Percentiles rank a stretch among this genome's conserved stretches.
Evolutionary conservation across 2,797 vertebrate genomes (phyloP).

Genomic region (Neosalanx taihuensis): DNA sequence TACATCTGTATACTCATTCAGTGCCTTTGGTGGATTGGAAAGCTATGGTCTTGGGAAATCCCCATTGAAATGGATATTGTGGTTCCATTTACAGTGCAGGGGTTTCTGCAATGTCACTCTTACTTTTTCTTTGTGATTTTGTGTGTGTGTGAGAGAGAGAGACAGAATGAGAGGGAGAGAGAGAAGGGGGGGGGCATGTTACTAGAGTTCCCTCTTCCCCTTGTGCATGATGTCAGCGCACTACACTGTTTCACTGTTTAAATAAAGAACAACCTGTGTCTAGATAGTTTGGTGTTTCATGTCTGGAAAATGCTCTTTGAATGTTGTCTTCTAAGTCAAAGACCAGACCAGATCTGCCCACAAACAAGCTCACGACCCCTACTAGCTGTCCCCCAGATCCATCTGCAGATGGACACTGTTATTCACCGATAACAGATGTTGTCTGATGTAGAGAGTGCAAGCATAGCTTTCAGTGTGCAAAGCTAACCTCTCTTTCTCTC

Average conservation of each 20-base stretch:
- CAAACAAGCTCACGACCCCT: background rate
- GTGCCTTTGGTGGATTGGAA: conserved; percentile 17
- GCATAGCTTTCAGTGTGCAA: background rate
- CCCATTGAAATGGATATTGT: conserved; percentile 14
- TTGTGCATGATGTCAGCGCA: too few species aligned
- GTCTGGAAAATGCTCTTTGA: background rate
- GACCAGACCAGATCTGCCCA: background rate
- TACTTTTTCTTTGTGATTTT: conserved; percentile 2
- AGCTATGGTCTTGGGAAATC: conserved; percentile 13
- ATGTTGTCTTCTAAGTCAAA: background rate
- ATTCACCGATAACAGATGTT: background rate
- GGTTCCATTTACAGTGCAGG: conserved; percentile 11
- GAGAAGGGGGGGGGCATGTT: too few species aligned
- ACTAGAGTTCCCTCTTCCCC: too few species aligned
- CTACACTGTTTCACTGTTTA: background rate
- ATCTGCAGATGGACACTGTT: background rate
- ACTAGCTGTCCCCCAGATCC: background rate
- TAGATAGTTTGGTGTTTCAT: background rate
- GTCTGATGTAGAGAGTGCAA: background rate
- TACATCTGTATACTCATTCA: conserved; percentile 16
- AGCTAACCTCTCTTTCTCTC: background rate
- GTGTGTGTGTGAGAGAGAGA: background rate
- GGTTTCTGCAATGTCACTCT: conserved; percentile 18
- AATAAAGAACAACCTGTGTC: background rate
- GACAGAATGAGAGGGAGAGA: too few species aligned